Evolutionary conservation across 2,113 vertebrate genomes (phyloP), one percentile per base, ranked within the genome.

Genomic region (Nothocercus nigrocapillus): DNA sequence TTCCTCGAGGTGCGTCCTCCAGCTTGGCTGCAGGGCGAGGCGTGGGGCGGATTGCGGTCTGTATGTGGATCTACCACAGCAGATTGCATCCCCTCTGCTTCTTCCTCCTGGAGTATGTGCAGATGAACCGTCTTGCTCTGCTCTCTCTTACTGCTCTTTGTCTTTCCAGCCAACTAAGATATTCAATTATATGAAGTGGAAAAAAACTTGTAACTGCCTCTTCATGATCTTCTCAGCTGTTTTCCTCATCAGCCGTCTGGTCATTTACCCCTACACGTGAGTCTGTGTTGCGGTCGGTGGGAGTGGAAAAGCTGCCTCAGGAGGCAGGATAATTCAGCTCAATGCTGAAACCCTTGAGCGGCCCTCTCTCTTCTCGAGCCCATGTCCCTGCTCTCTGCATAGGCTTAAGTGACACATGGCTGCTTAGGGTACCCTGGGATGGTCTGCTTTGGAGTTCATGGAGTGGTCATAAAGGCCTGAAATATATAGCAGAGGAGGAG

Each of bases 141-240:
- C 40, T 63, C 34, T 82, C 21, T 40, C 88, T 75, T 21, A 84
- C 56, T 81, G 80, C 82, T 96, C 58, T 92, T 89, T 96, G 64
- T 94, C 49, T 87, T 79, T 95, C 14, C 91, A 99, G 99, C 98
- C 97, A 84, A 98, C 98, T 25, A 99, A 99, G 97, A 98, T 99
- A 98, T 97, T 98, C 82, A 98, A 99, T 95, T 99, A 99, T 38
- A 98, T 98, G 18, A 98, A 98, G 82, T 98, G 98, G 99, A 98
- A 96, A 32, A 98, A 69, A 72, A 98, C 95, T 1, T 99, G 99
- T 62, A 98, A 99, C 92, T 62, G 90, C 16, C 97, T 99, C 76
- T 99, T 99, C 88, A 90, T 99, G 88, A 13, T 98, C 91, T 99
- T 99, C 76, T 96, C 99, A 30, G 80, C 97, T 38, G 97, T 98